Percentiles rank a stretch among this genome's conserved stretches.
Conservation (phyloP, 2,888 invertebrate genomes). For the Rhagonycha lutea region DNA sequence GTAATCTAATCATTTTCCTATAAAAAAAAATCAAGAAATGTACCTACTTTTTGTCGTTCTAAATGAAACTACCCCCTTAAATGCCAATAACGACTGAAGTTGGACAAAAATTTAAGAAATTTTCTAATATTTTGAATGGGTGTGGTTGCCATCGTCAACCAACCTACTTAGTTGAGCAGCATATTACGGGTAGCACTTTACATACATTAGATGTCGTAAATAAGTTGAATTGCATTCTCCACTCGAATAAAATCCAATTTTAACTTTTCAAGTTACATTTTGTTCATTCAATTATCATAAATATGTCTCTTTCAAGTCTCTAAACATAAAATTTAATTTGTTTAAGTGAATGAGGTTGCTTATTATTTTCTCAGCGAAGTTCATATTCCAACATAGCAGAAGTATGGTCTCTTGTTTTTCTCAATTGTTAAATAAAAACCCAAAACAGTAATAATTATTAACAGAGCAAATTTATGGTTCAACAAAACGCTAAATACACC, state of each 20-base stretch:
- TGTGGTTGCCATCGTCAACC: slow-evolving; percentile 18
- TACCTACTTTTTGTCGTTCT: too few species aligned
- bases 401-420: background rate
- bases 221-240: slow-evolving; percentile 45
- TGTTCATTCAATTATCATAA: slow-evolving; percentile 56
- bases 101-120: background rate
- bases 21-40: too few species aligned
- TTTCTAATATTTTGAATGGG: slow-evolving; percentile 20
- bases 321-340: slow-evolving; percentile 53
- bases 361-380: slow-evolving; percentile 26
- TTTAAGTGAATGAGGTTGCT: slow-evolving; percentile 47
- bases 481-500: background rate
- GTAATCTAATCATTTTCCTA: too few species aligned
- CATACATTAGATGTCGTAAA: slow-evolving; percentile 53
- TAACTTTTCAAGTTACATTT: slow-evolving; percentile 53
- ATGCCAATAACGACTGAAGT: background rate
- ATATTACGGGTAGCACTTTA: slow-evolving; percentile 48
- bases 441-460: background rate
- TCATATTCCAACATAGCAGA: background rate
- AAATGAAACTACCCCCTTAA: background rate
- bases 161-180: slow-evolving; percentile 29
- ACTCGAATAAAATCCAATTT: slow-evolving; percentile 50
- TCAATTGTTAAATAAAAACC: background rate
- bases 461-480: background rate
- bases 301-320: slow-evolving; percentile 50